A percentile compares a stretch with the other conserved stretches of the same genome.
These are phyloP conservation scores for Hemicordylus capensis DNA, from an alignment of 2,113 vertebrate genomes.

Conservation along the genomic window DNA sequence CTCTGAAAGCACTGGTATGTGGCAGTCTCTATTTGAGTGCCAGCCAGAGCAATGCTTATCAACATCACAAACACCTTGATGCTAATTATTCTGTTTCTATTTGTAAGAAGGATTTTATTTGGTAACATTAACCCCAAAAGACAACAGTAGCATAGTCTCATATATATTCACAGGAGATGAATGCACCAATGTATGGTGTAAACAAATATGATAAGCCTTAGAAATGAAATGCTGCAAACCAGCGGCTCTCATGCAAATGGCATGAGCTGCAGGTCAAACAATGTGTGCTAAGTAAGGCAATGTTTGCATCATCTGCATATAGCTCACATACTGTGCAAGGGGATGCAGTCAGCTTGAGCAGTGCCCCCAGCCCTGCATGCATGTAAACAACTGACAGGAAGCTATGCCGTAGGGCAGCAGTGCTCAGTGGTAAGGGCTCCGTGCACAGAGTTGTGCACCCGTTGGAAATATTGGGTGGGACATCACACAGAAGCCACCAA, in stretches of 20 bases:
- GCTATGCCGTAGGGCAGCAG: too few species aligned
- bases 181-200: too few species aligned
- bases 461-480: too few species aligned
- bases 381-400: too few species aligned
- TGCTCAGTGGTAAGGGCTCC: too few species aligned
- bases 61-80: slow-evolving; percentile 11
- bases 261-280: too few species aligned
- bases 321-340: background rate
- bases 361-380: too few species aligned
- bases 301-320: too few species aligned
- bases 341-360: too few species aligned
- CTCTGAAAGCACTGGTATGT: background rate
- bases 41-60: slow-evolving; percentile 7
- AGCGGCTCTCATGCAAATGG: background rate
- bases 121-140: background rate
- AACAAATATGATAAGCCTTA: background rate
- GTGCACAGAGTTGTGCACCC: too few species aligned
- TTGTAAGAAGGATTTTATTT: background rate
- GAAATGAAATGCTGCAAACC: background rate
- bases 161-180: slow-evolving; percentile 4
- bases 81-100: background rate
- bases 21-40: background rate
- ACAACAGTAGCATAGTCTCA: background rate
- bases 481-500: too few species aligned
- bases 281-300: too few species aligned